Evolutionary conservation across 2,113 vertebrate species (phyloP).

Genomic region (Lophochroa leadbeateri): DNA sequence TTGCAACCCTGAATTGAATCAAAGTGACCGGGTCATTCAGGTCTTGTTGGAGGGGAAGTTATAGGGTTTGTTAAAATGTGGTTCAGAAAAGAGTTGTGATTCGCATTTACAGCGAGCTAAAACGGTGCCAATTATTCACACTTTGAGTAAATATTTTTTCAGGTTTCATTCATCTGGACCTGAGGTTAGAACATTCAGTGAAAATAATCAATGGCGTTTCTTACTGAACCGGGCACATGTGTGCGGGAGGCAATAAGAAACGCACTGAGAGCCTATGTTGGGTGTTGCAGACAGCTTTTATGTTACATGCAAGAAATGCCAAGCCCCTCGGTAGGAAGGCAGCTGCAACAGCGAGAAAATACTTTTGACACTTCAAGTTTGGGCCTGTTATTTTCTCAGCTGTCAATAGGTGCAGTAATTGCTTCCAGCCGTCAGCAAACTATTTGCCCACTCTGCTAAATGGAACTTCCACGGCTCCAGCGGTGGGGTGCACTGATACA

Average conservation of each 20-base stretch:
- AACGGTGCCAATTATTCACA: neutral
- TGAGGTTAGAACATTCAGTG: constrained; percentile 23
- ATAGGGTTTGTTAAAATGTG: neutral
- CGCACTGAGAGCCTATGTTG: neutral
- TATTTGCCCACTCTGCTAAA: neutral
- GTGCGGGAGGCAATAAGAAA: constrained; percentile 9
- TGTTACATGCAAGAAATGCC: neutral
- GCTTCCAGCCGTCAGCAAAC: neutral
- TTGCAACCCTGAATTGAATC: neutral
- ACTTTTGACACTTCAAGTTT: neutral
- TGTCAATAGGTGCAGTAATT: neutral
- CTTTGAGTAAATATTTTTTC: constrained; percentile 58
- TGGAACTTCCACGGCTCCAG: rapidly evolving
- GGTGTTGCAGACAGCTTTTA: neutral
- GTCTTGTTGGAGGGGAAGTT: neutral
- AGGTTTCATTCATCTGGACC: constrained; percentile 49
- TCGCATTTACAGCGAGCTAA: neutral
- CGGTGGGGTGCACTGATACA: neutral
- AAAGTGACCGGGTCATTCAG: neutral
- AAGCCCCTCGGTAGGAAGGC: neutral
- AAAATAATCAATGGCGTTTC: constrained; percentile 9
- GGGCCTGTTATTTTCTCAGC: neutral
- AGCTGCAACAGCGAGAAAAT: neutral
- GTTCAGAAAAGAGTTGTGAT: neutral
- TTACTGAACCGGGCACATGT: neutral